Evolutionary conservation across 2,888 invertebrate genomes (phyloP).

Genomic region (Mythimna loreyi): DNA sequence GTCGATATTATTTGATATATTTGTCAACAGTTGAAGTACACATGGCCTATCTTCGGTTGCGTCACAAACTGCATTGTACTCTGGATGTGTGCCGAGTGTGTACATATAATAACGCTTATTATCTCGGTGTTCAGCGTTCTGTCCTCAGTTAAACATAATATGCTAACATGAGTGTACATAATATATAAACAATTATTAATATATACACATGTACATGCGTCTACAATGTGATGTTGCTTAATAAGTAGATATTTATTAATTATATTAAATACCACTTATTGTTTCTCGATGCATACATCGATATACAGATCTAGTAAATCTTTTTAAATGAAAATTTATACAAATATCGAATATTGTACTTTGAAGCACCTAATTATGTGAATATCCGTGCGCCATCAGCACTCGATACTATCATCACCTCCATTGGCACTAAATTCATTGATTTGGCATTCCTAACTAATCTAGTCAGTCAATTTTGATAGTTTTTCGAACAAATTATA

Average conservation of each 20-base stretch:
- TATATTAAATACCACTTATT: constrained; percentile 31
- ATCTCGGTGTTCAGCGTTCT: constrained; percentile 24
- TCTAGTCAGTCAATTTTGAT: constrained; percentile 53
- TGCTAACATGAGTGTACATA: constrained; percentile 47
- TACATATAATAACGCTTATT: constrained; percentile 35
- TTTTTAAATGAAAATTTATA: constrained; percentile 35
- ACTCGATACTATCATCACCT: constrained; percentile 43
- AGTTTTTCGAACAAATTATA: constrained; percentile 47
- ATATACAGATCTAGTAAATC: constrained; percentile 29
- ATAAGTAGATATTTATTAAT: constrained; percentile 52
- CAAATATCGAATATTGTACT: constrained; percentile 45
- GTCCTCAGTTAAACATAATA: constrained; percentile 36
- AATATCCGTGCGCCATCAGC: constrained; percentile 54
- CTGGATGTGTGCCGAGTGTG: constrained; percentile 22
- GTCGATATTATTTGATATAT: constrained; percentile 42
- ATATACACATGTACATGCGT: constrained; percentile 52
- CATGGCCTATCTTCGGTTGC: constrained; percentile 40
- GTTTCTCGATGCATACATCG: constrained; percentile 37
- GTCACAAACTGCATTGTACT: constrained; percentile 15
- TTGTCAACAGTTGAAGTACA: constrained; percentile 25
- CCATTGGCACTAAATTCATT: constrained; percentile 57
- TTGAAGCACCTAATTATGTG: constrained; percentile 53
- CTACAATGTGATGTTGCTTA: constrained; percentile 59
- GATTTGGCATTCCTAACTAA: constrained; percentile 47
- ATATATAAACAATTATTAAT: constrained; percentile 39